phyloP scores from a whole-genome alignment of 2,888 invertebrate species.

The Oegoconia quadripuncta region DNA sequence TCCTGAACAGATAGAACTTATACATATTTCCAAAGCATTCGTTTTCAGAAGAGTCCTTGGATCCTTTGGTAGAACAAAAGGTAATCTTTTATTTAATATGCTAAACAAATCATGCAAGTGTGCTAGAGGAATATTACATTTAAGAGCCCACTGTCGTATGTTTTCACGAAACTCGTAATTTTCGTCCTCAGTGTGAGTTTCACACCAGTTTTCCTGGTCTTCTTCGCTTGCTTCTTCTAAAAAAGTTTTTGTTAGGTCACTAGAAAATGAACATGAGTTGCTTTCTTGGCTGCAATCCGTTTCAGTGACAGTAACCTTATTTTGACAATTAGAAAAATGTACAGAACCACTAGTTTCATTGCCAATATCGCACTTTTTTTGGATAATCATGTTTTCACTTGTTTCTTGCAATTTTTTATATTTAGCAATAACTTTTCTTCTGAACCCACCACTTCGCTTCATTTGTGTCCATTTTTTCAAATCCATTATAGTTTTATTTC shows the following conservation, averaged over 20 bases:
- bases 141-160: slow-evolving; percentile 17
- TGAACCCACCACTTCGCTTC: slow-evolving; percentile 6
- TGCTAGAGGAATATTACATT: slow-evolving; percentile 16
- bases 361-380: too few species aligned
- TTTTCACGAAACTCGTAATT: too few species aligned
- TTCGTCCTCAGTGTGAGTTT: too few species aligned
- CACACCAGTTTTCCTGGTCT: too few species aligned
- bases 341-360: too few species aligned
- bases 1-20: slow-evolving; percentile 7
- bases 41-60: slow-evolving; percentile 17
- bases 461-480: slow-evolving; percentile 4
- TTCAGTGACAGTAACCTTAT: too few species aligned
- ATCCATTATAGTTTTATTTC: too few species aligned
- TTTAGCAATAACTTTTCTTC: background rate
- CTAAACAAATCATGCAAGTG: slow-evolving; percentile 9
- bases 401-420: too few species aligned
- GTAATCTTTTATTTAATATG: slow-evolving; percentile 12
- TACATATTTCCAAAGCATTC: slow-evolving; percentile 6
- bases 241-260: slow-evolving; percentile 7
- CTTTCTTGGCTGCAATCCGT: too few species aligned
- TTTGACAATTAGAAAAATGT: too few species aligned
- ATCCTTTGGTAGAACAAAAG: slow-evolving; percentile 10
- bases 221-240: too few species aligned
- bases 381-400: slow-evolving; percentile 4
- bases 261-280: too few species aligned